These are phyloP conservation scores for Trissolcus basalis DNA, from an alignment of 1,140 invertebrate species.

Conservation along the genomic window DNA sequence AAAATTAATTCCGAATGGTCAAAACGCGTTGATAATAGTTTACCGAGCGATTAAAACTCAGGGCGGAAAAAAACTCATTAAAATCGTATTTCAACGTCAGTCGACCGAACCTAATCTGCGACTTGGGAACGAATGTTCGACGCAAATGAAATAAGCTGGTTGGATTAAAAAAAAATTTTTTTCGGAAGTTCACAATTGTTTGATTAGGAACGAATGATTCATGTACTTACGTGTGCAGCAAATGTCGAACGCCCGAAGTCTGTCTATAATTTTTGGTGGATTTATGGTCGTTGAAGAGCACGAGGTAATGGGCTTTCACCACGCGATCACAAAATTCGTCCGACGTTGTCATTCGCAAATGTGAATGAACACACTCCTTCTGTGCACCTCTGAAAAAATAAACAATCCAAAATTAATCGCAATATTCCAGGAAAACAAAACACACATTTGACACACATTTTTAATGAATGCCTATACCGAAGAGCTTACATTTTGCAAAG, in stretches of 20 bases:
- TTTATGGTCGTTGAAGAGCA: too few relatives aligned
- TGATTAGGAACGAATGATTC: constrained; percentile 24
- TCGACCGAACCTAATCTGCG: constrained; percentile 7
- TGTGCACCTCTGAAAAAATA: constrained; percentile 25
- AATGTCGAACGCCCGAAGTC: constrained; percentile 11
- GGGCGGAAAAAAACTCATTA: constrained; percentile 46
- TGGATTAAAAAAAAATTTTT: too few relatives aligned
- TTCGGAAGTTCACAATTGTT: constrained; percentile 33
- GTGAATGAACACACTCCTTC: constrained; percentile 12
- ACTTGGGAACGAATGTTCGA: constrained; percentile 16
- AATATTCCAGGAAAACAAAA: too few relatives aligned
- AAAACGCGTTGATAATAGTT: constrained; percentile 55
- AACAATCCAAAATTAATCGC: too few relatives aligned
- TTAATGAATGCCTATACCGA: too few relatives aligned
- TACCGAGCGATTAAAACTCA: constrained; percentile 50
- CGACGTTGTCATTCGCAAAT: constrained; percentile 50
- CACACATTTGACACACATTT: too few relatives aligned
- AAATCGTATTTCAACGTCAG: constrained; percentile 36
- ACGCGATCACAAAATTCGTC: constrained; percentile 29
- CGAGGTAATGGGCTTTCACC: too few relatives aligned
- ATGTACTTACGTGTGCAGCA: too few relatives aligned
- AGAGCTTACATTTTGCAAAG: too few relatives aligned
- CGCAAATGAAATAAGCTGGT: constrained; percentile 9
- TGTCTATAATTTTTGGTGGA: too few relatives aligned
- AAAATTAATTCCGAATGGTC: constrained; percentile 59